Conservation (phyloP, 1,140 invertebrate genomes). For the Oscheius sp. region DNA sequence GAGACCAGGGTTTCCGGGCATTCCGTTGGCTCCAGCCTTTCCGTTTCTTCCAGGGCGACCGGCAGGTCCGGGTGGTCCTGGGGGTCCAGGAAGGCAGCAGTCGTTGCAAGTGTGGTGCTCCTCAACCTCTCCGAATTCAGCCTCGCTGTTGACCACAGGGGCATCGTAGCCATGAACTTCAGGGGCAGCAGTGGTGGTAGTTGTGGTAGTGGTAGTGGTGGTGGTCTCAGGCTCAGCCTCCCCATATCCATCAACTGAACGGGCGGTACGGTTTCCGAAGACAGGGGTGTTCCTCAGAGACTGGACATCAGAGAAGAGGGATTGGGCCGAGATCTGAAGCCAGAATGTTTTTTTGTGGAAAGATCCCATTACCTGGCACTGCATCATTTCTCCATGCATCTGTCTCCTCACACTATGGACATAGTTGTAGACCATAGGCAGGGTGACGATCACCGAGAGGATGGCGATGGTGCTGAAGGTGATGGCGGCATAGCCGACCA, state of each 20-base stretch:
- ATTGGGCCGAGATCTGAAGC: not conserved
- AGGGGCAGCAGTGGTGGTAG: not conserved
- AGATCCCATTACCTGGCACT: conserved; percentile 24
- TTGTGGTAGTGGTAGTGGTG: not conserved
- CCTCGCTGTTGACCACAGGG: conserved; percentile 3
- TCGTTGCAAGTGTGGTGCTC: not conserved
- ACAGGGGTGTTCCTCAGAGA: not conserved
- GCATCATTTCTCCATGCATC: conserved; percentile 13
- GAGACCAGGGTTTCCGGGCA: conserved; percentile 29
- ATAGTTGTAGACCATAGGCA: conserved; percentile 33
- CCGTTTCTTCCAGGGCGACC: conserved; percentile 33
- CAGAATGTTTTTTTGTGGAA: too few relatives aligned
- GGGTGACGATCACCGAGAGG: conserved; percentile 33
- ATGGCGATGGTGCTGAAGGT: conserved; percentile 27
- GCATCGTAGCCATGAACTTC: conserved; percentile 5
- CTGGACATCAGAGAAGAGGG: not conserved
- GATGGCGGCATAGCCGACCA: conserved; percentile 30
- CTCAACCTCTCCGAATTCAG: conserved; percentile 13
- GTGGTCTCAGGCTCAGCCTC: conserved; percentile 12
- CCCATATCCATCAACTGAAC: conserved; percentile 5
- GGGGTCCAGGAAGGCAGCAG: conserved; percentile 34
- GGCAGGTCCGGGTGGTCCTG: conserved; percentile 26
- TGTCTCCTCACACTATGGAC: conserved; percentile 12
- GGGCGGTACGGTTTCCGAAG: conserved; percentile 22
- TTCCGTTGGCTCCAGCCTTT: conserved; percentile 30